These are phyloP conservation scores for Penaeus chinensis DNA, from an alignment of 1,140 invertebrate genomes.

Conservation along the genomic window DNA sequence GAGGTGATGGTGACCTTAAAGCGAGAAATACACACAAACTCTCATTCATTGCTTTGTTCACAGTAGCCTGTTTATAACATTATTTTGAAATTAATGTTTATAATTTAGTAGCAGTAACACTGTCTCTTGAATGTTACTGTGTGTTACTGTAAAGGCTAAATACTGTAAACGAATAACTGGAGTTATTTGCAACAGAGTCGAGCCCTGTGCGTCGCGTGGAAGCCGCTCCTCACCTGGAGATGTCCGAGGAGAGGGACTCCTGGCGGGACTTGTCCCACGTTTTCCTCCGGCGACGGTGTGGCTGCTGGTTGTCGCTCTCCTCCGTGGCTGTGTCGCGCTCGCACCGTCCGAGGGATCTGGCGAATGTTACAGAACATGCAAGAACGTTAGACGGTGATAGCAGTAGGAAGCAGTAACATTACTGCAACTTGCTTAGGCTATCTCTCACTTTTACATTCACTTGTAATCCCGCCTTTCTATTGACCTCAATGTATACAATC, in stretches of 20 bases:
- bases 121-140: neutral
- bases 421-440: neutral
- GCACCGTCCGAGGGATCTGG: slow-evolving; percentile 41
- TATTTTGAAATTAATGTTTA: neutral
- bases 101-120: neutral
- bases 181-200: no score
- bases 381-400: neutral
- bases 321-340: slow-evolving; percentile 49
- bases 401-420: neutral
- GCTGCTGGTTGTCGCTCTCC: slow-evolving; percentile 46
- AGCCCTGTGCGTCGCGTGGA: no score
- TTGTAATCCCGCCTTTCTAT: no score
- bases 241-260: slow-evolving; percentile 56
- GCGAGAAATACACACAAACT: neutral
- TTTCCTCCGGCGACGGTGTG: slow-evolving; percentile 42
- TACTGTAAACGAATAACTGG: no score
- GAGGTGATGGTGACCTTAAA: slow-evolving; percentile 49
- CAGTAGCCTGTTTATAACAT: neutral
- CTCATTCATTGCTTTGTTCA: neutral
- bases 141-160: no score
- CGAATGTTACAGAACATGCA: neutral
- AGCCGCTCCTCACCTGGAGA: slow-evolving; percentile 31
- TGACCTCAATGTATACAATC: no score
- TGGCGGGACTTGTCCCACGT: slow-evolving; percentile 58
- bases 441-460: no score